Percentiles rank a stretch among this genome's conserved stretches.
Conservation (phyloP, 2,113 vertebrate species). For the Rhinichthys klamathensis region DNA sequence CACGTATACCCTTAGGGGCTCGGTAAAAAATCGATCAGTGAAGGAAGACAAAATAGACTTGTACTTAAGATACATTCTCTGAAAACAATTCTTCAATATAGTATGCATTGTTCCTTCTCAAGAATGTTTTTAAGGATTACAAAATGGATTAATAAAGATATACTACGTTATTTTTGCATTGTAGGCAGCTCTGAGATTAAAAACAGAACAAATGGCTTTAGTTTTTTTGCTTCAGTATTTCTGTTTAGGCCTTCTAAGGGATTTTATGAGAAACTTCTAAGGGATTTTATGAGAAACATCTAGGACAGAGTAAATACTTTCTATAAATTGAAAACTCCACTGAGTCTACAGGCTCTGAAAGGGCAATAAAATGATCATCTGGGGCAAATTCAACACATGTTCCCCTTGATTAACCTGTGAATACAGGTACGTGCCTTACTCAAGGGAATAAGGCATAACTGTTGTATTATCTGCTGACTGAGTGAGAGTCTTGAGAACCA, state of each 20-base stretch:
- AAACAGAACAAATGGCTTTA: not conserved
- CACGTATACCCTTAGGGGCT: not conserved
- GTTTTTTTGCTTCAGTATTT: not conserved
- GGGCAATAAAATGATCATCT: not conserved
- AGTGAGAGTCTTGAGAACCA: not conserved
- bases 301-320: not conserved
- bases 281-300: not conserved
- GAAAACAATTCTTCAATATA: not conserved
- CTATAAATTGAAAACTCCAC: not conserved
- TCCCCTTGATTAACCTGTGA: conserved; percentile 17
- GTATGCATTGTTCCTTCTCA: not conserved
- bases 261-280: not conserved
- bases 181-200: not conserved
- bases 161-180: not conserved
- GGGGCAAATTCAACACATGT: not conserved
- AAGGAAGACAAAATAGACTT: not conserved
- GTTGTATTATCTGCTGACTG: not conserved
- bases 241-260: not conserved
- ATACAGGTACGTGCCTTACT: not conserved
- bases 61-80: too few relatives aligned
- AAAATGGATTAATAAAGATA: not conserved
- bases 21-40: not conserved
- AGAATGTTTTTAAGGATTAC: not conserved
- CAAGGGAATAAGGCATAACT: not conserved
- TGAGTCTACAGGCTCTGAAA: not conserved